phyloP scores from a whole-genome alignment of 37 sponge, comb jelly and placozoan species.

The Halisarca cf. caerulea region DNA sequence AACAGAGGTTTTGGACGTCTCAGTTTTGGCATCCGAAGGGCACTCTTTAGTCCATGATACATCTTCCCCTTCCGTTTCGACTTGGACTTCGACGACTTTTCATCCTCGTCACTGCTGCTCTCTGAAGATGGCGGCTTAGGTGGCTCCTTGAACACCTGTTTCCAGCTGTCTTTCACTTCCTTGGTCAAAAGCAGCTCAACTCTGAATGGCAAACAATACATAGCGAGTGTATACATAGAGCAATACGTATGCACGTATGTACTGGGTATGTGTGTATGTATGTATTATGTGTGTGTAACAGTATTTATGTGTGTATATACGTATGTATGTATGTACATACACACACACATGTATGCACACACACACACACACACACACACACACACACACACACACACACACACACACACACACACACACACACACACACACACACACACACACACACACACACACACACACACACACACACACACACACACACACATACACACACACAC shows the following conservation, averaged over 20 bases:
- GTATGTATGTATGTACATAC: no score
- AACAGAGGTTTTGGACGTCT: constrained; percentile 16
- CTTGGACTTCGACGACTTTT: not conserved
- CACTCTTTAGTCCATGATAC: not conserved
- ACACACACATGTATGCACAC: no score
- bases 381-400: no score
- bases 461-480: not conserved
- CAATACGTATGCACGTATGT: no score
- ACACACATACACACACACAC: not conserved
- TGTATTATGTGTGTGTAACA: no score
- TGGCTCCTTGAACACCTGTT: constrained; percentile 2
- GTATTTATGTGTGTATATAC: no score
- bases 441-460: not conserved
- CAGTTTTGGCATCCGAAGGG: constrained; percentile 16
- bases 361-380: no score
- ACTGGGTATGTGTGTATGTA: no score
- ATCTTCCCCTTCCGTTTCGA: not conserved
- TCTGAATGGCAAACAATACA: no score
- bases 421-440: not conserved
- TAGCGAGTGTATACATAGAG: no score
- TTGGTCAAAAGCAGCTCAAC: constrained; percentile 23
- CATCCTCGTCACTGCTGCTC: not conserved
- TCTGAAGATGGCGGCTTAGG: not conserved
- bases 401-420: no score
- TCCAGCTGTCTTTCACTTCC: not conserved